Percentiles rank a stretch among this genome's conserved stretches.
Evolutionary conservation across 2,113 vertebrate genomes (phyloP).

Genomic region (Actenoides hombroni): DNA sequence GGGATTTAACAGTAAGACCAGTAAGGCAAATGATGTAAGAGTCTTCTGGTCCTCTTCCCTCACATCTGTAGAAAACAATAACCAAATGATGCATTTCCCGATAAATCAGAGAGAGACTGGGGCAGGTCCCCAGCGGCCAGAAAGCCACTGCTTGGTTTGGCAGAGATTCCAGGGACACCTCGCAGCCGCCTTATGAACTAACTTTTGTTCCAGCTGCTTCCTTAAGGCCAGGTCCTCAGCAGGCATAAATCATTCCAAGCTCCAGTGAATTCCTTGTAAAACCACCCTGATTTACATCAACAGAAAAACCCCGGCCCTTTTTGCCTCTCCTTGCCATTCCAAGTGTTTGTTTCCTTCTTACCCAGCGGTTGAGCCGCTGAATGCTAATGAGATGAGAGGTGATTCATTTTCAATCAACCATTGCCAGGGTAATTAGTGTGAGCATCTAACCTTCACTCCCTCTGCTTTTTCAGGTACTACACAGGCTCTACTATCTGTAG

Average conservation of each 20-base stretch:
- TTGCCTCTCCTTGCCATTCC: background rate
- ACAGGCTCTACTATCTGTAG: background rate
- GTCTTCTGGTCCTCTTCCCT: background rate
- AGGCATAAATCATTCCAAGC: slow-evolving; percentile 17
- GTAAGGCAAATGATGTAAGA: background rate
- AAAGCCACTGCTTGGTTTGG: background rate
- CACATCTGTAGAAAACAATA: background rate
- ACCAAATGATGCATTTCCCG: background rate
- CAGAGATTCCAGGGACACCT: background rate
- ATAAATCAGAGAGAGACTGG: background rate
- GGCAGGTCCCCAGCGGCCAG: background rate
- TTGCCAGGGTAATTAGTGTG: slow-evolving; percentile 42
- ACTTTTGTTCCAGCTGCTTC: slow-evolving; percentile 9
- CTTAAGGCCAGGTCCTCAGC: background rate
- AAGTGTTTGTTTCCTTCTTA: slow-evolving; percentile 50
- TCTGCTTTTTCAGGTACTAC: slow-evolving; percentile 13
- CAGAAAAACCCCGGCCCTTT: background rate
- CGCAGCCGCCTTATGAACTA: background rate
- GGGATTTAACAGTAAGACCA: background rate
- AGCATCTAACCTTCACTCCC: slow-evolving; percentile 32
- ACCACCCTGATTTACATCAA: background rate
- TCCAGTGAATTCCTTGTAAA: slow-evolving; percentile 26
- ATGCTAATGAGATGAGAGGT: slow-evolving; percentile 44
- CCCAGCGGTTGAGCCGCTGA: slow-evolving; percentile 6
- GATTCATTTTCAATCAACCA: slow-evolving; percentile 27